Base-by-base conservation (phyloP, 2,113 vertebrate genomes). In the Machaerirhynchus nigripectus region DNA sequence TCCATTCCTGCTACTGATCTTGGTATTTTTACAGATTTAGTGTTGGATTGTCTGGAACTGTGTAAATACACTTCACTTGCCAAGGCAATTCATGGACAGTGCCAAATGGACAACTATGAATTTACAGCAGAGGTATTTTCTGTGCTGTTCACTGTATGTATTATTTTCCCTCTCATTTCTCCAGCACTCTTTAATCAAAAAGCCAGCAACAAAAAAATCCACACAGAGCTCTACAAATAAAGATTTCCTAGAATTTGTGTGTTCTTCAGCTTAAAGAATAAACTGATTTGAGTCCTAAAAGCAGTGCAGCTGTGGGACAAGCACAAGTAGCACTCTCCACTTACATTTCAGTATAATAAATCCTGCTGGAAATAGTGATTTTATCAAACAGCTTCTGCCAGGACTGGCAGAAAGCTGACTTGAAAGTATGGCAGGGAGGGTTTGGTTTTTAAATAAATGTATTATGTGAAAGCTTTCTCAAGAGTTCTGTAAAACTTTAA, bases 21-120 rank as follows among this genome's bases (percentile, higher is more conserved):
- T 64, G 10, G 42, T 89, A 28, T 85, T 89, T 65, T 96, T 94
- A 61, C 97, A 99, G 99, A 99, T 98, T 94, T 99, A 37, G 95
- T 99, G 13, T 90, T 99, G 59, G 99, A 99, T 97, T 98, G 98
- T 88, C 87, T 99, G 95, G 99, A 99, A 67, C 98, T 99, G 24
- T 99, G 99, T 95, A 99, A 99, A 97, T 99, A 98, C n/a, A 99
- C 99, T 28, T 96, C 97, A 47, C 95, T 96, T 33, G 99, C 99
- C 15, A 97, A 98, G 96, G 99, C 99, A 52, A 98, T 99, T 64
- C 99, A 98, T 96, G 97, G 98, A 44, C 99, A 99, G 82, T 99
- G 99, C 97, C 99, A 99, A 89, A 98, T 99, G 95, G 99, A 99
- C 83, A 99, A 97, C 84, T 98, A 98, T 71, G 99, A 98, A 49